Evolutionary conservation across 2,888 invertebrate genomes (phyloP).

Genomic region (Athripsodes cinereus): DNA sequence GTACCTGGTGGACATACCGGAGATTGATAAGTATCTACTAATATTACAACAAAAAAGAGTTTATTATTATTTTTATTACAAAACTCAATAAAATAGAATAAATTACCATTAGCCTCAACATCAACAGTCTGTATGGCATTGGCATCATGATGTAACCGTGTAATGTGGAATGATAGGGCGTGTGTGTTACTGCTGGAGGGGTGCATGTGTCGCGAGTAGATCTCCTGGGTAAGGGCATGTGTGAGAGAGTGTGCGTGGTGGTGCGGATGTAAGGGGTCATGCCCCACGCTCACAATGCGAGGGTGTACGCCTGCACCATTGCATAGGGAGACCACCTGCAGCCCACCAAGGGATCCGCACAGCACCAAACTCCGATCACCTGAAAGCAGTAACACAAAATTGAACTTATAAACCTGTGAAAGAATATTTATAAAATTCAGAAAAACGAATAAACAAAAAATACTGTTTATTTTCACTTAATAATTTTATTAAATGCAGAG

Average conservation of each 20-base stretch:
- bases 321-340: slow-evolving; percentile 85
- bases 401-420: no score
- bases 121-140: slow-evolving; percentile 33
- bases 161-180: slow-evolving; percentile 39
- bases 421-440: no score
- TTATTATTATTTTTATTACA: no score
- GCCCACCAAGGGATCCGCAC: slow-evolving; percentile 84
- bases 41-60: no score
- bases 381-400: slow-evolving; percentile 38
- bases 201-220: neutral
- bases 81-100: neutral
- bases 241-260: slow-evolving; percentile 35
- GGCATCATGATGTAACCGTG: slow-evolving; percentile 32
- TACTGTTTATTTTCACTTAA: no score
- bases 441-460: no score
- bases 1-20: no score
- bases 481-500: no score
- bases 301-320: slow-evolving; percentile 78
- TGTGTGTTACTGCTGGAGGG: slow-evolving; percentile 20
- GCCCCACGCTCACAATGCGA: slow-evolving; percentile 78
- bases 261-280: slow-evolving; percentile 49
- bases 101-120: slow-evolving; percentile 16
- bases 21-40: no score
- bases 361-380: slow-evolving; percentile 55
- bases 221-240: slow-evolving; percentile 29